Base-by-base conservation (phyloP, 1,140 invertebrate species). In the Solenopsis invicta region DNA sequence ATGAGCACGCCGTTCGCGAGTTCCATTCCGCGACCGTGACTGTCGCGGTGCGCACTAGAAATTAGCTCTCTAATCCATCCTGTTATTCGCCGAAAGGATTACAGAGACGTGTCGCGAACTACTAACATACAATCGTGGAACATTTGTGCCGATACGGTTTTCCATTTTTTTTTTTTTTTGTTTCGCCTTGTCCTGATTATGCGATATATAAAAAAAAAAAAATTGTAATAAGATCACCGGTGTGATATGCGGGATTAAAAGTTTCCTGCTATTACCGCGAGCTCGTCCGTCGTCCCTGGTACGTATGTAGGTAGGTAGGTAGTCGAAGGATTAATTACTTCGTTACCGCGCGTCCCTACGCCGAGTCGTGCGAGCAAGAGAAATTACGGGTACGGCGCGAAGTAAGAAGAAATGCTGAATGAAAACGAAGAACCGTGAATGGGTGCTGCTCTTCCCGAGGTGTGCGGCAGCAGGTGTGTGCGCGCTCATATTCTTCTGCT, bases 381-480 rank as follows among this genome's bases (percentile, higher is more conserved):
- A 37, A 45, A 54, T 37, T 54, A 59, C 45, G 75, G 66, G 66
- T 6, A 24, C 45, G 37, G 18, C 18, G 67, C 29, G 29, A 75
- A 77, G 50, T 45, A 75, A 69, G 54, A 78, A 85, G 86, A 77
- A 85, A 24, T 66, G 54, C 13, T 88, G 88, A 89, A 88, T 89
- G 86, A 85, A 89, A 88, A 89, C 72, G 86, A 84, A 76, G 69
- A 62, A 29, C n/a, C 76, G 69, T 87, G 87, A 88, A 88, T 82
- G 85, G 41, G 71, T 48, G 72, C 29, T 48, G 72, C 29, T 37
- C 61, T 59, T 18, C 41, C 71, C 48, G 67, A 52, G 59, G 61
- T 59, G 61, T 59, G 81, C 61, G 59, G 82, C 59, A 66, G 82
- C 56, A 64, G 59, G 59, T 78, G 74, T 66, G 29, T 29, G 29